These are phyloP conservation scores for Steinernema scapterisci DNA, from an alignment of 2,888 invertebrate genomes.

Conservation along the genomic window DNA sequence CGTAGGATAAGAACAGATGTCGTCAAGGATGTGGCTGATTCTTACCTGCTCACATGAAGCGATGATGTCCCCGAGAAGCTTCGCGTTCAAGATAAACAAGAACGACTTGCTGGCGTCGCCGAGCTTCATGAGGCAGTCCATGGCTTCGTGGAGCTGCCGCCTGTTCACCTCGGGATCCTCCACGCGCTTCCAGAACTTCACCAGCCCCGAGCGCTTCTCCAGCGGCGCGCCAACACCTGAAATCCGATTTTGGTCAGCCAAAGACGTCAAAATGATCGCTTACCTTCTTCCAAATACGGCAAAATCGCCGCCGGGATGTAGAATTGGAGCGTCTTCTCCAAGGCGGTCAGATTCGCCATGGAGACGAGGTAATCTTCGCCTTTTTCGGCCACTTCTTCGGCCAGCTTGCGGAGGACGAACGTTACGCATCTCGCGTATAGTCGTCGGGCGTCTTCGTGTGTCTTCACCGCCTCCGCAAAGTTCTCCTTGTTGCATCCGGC, in stretches of 20 bases:
- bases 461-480: not conserved
- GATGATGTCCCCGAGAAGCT: not conserved
- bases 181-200: not conserved
- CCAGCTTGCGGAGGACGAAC: not conserved
- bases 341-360: not conserved
- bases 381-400: not conserved
- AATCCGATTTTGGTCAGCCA: not conserved
- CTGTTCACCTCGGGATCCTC: not conserved
- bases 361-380: slow-evolving; percentile 26
- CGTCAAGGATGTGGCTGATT: not conserved
- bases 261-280: not conserved
- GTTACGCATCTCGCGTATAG: not conserved
- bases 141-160: not conserved
- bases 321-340: slow-evolving; percentile 6
- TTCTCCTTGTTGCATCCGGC: not conserved
- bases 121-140: not conserved
- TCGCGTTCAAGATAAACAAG: not conserved
- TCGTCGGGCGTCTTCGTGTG: not conserved
- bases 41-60: not conserved
- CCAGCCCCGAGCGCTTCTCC: slow-evolving; percentile 14
- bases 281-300: not conserved
- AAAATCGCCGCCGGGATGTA: not conserved
- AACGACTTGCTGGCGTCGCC: not conserved
- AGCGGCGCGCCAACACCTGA: not conserved
- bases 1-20: not conserved